Conservation (phyloP, 2,888 invertebrate genomes). For the Limnephilus rhombicus region DNA sequence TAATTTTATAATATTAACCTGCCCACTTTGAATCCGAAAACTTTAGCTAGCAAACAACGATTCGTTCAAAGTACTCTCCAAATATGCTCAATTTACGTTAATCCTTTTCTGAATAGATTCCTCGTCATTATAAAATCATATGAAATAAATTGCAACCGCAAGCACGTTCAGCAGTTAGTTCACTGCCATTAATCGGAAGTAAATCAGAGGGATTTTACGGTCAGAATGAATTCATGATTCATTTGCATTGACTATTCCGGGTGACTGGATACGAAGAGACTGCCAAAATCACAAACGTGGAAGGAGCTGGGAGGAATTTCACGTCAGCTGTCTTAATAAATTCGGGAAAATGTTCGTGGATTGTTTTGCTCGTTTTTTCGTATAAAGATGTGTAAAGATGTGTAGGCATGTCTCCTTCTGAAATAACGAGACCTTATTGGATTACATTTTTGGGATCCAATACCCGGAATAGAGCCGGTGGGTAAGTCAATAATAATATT, state of each 20-base stretch:
- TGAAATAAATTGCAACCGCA: background rate
- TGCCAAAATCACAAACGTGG: background rate
- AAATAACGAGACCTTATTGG: background rate
- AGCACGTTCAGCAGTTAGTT: background rate
- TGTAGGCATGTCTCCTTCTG: background rate
- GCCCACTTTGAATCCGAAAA: too few species aligned
- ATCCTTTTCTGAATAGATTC: background rate
- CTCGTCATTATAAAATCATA: background rate
- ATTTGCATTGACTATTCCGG: background rate
- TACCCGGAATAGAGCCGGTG: background rate
- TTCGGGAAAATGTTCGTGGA: background rate
- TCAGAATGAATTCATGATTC: background rate
- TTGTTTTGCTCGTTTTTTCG: background rate
- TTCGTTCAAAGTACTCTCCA: too few species aligned
- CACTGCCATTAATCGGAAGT: background rate
- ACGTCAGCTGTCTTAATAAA: background rate
- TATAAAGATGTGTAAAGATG: too few species aligned
- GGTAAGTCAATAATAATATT: slow-evolving; percentile 1
- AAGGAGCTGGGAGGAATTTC: background rate
- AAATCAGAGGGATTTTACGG: background rate
- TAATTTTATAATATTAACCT: too few species aligned
- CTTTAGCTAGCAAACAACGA: too few species aligned
- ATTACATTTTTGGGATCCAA: background rate
- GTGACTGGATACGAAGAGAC: background rate
- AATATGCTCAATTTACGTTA: background rate